Evolutionary conservation across 2,797 vertebrate species (phyloP), one percentile per base, ranked within the genome.

Genomic region (Scarus forsteni): DNA sequence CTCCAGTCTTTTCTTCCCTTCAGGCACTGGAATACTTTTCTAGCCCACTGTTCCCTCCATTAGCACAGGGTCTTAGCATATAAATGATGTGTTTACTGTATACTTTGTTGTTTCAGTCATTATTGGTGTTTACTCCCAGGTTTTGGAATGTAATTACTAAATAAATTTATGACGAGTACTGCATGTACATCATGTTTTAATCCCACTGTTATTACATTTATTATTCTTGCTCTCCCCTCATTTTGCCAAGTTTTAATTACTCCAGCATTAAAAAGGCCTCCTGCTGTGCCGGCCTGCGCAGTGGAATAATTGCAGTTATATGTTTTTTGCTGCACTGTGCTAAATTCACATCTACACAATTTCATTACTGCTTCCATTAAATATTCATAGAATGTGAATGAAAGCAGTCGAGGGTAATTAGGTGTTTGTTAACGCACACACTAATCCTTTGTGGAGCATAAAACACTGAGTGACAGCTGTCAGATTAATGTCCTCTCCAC

Each of bases 371-470:
- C 69, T 35, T 0, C 44, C 73, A 89, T 91, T 88, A 91, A 91
- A 92, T 90, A 93, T 92, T 89, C 84, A 93, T 90, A 46, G 77
- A 80, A 85, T 79, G 50, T 55, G 75, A 83, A 88, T 89, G 78
- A 83, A 83, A 85, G 70, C 79, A 87, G 70, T 76, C 51, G 5
- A 73, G 66, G 54, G 79, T 86, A 89, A 89, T 90, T 91, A 88
- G 54, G 66, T 80, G 71, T 88, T 77, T 79, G 81, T 65, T 69
- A 74, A 84, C 75, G 77, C 59, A 61, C 52, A 68, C 51, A 69
- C 65, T 87, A 87, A 92, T 89, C 79, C 69, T 74, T 58, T 61
- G 63, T 83, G 51, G 48, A 60, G 18, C 68, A 67, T 78, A 59
- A 84, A 72, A 69, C 50, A 75, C 75, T 91, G 84, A 91, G 58